phyloP scores from a whole-genome alignment of 1,140 invertebrate species.

The Drosophila aff. region DNA sequence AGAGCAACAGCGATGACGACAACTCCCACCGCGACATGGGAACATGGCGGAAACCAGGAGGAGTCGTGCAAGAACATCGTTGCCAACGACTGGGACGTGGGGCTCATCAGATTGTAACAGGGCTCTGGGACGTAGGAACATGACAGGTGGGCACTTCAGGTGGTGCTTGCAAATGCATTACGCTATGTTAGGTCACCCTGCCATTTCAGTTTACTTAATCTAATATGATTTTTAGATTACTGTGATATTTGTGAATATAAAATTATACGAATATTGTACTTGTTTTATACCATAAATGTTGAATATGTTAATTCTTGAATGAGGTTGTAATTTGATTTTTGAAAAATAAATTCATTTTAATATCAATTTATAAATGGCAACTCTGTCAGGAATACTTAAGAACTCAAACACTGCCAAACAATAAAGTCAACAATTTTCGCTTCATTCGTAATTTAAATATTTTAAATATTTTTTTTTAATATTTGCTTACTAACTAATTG shows the following conservation, averaged over 20 bases:
- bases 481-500: too few species aligned
- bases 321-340: too few species aligned
- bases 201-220: background rate
- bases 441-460: too few species aligned
- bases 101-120: constrained; percentile 18
- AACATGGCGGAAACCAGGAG: constrained; percentile 39
- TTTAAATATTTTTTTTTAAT: too few species aligned
- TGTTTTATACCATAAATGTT: background rate
- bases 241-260: too few species aligned
- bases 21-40: constrained; percentile 39
- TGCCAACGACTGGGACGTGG: constrained; percentile 16
- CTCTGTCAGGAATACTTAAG: background rate
- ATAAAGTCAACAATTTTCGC: too few species aligned
- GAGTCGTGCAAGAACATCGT: constrained; percentile 50
- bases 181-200: background rate
- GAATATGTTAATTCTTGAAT: background rate
- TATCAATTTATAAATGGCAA: too few species aligned
- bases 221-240: background rate
- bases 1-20: constrained; percentile 41
- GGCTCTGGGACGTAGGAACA: background rate
- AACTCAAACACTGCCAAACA: background rate
- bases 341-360: too few species aligned
- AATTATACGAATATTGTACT: background rate
- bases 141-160: background rate
- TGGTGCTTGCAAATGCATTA: constrained; percentile 1